Base-by-base conservation (phyloP, 2,113 vertebrate species). In the Psittacula cyanocephala region DNA sequence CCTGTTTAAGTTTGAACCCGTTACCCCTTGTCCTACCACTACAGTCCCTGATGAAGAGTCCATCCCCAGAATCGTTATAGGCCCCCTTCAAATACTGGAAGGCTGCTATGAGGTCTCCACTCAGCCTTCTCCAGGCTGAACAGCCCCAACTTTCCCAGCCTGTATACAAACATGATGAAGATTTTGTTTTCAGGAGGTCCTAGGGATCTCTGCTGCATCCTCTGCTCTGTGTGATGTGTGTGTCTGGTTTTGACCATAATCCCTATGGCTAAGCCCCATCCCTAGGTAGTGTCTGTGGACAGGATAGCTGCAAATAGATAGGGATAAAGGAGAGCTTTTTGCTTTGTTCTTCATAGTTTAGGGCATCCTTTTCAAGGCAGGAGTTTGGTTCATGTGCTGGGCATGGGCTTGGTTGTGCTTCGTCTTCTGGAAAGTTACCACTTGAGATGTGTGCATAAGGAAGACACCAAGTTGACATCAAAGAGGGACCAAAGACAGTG, bases 191-290 rank as follows among this genome's bases (percentile, higher is more conserved):
- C n/a, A 57, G 52, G 31, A 65, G 24, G 22, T 24, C 20, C 50
- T 67, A 55, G 22, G 49, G 41, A 20, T 82, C 3, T 0, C 49
- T 3, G 1, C 50, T 59, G 17, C 3, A 1, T 68, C 22, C 43
- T 90, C 55, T 2, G 8, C 39, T 59, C 57, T 47, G 15, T 35
- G 6, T 28, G 50, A 33, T 72, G 39, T 0, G 0, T 29, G 6
- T 69, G 8, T 27, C 64, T 74, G 57, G 50, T 59, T 27, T 60
- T 62, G 49, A 57, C 46, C 5, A 0, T 82, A 69, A 50, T 64
- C 9, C 25, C 43, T 0, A 0, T 71, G 52, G 41, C 65, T 92
- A 37, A 75, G 37, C 17, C 17, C 28, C 1, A 3, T 63, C 25
- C 33, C 10, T 59, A 46, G 28, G 24, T 24, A 75, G 29, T 52